Evolutionary conservation across 2,113 vertebrate genomes (phyloP).

Genomic region (Calidris pygmaea): DNA sequence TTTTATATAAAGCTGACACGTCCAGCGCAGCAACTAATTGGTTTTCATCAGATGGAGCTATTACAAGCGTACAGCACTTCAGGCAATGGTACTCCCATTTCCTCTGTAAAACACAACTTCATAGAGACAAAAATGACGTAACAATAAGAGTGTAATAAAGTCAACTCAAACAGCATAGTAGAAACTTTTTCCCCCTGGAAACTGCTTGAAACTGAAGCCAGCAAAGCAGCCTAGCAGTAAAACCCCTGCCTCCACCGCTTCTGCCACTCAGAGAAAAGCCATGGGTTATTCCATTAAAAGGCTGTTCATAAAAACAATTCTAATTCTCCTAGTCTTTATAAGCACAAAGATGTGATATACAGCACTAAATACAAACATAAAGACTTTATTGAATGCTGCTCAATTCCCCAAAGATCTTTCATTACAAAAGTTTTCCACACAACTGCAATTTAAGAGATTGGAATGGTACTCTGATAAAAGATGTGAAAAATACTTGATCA

Average conservation of each 20-base stretch:
- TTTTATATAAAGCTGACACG: neutral
- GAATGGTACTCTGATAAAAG: slow-evolving; percentile 90
- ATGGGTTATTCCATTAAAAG: neutral
- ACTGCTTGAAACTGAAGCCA: neutral
- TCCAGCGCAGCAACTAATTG: neutral
- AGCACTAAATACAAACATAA: slow-evolving; percentile 90
- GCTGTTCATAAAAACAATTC: neutral
- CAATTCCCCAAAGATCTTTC: slow-evolving; percentile 85
- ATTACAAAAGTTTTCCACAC: slow-evolving; percentile 90
- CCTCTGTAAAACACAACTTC: neutral
- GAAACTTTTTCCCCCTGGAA: neutral
- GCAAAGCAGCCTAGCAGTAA: neutral
- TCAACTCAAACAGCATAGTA: neutral
- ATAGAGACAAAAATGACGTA: neutral
- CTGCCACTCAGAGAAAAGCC: neutral
- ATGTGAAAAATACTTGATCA: slow-evolving; percentile 78
- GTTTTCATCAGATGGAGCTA: neutral
- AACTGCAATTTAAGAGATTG: slow-evolving; percentile 83
- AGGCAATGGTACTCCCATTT: neutral
- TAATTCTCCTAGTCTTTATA: neutral
- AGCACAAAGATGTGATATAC: slow-evolving; percentile 60
- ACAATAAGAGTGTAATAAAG: neutral
- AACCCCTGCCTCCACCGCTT: neutral
- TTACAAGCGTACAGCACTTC: accelerated
- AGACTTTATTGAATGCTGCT: slow-evolving; percentile 94